These are phyloP conservation scores for Xestoiulus laeticollis DNA, from an alignment of 2,888 invertebrate genomes.

Conservation along the genomic window DNA sequence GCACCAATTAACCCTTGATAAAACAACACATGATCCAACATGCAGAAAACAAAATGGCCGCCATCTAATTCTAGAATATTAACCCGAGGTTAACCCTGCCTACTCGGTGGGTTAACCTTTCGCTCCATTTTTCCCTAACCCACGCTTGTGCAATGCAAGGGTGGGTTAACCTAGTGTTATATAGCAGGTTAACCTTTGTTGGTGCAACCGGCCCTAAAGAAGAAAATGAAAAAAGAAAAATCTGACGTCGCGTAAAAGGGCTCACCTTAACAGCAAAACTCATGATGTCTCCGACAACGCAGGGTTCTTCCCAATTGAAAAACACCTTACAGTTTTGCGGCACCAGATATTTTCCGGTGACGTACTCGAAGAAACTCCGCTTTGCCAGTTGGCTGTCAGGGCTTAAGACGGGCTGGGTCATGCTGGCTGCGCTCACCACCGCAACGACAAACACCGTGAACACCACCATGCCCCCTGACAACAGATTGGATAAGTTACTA, in stretches of 20 bases:
- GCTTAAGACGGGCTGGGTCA: slow-evolving; percentile 88
- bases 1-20: too few species aligned
- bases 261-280: slow-evolving; percentile 81
- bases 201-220: too few species aligned
- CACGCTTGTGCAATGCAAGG: too few species aligned
- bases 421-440: slow-evolving; percentile 83
- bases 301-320: slow-evolving; percentile 92
- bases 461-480: slow-evolving; percentile 83
- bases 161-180: too few species aligned
- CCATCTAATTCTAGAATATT: too few species aligned
- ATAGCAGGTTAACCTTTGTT: too few species aligned
- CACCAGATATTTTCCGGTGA: slow-evolving; percentile 88
- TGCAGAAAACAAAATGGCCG: too few species aligned
- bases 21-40: too few species aligned
- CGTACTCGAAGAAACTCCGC: slow-evolving; percentile 87
- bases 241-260: not conserved
- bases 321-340: slow-evolving; percentile 86
- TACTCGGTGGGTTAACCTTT: too few species aligned
- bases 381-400: slow-evolving; percentile 78
- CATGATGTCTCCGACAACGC: slow-evolving; percentile 88
- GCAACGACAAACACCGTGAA: slow-evolving; percentile 88
- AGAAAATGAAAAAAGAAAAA: not conserved
- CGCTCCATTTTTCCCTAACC: too few species aligned
- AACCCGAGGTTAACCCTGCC: too few species aligned
- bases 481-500: not conserved